Conservation (phyloP, 2,113 vertebrate genomes). For the Pseudorhombus dupliciocellatus region DNA sequence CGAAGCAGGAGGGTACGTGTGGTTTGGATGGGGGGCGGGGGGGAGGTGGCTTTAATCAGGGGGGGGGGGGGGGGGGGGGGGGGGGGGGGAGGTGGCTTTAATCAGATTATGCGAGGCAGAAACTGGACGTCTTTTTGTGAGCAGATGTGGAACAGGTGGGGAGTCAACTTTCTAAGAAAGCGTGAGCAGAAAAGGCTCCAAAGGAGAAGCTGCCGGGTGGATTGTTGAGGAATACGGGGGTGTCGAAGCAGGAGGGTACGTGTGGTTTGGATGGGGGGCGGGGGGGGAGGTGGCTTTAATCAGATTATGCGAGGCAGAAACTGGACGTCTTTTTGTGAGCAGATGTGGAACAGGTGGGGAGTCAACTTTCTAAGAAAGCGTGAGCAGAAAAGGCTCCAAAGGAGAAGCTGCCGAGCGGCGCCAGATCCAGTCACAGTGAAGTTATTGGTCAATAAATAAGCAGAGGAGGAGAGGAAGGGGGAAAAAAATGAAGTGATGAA, state of each 20-base stretch:
- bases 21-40: constrained; percentile 11
- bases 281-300: constrained; percentile 30
- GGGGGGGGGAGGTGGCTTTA: constrained; percentile 24
- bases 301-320: constrained; percentile 31
- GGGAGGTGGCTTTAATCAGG: too few species aligned
- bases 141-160: constrained; percentile 54
- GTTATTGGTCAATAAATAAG: constrained; percentile 15
- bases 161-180: constrained; percentile 7
- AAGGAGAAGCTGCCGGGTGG: constrained; percentile 16
- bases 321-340: constrained; percentile 33
- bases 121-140: constrained; percentile 29
- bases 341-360: constrained; percentile 52
- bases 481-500: constrained; percentile 7
- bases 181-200: neutral
- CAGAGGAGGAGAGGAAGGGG: neutral
- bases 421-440: constrained; percentile 12
- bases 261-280: neutral
- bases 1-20: constrained; percentile 24
- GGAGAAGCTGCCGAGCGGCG: constrained; percentile 15
- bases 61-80: too few species aligned
- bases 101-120: constrained; percentile 35
- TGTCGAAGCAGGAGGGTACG: constrained; percentile 32
- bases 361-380: constrained; percentile 4
- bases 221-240: constrained; percentile 7
- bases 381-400: constrained; percentile 4